A percentile compares a stretch with the other conserved stretches of the same genome.
Conservation (phyloP, 2,113 vertebrate species). For the Leptobrachium leishanense region DNA sequence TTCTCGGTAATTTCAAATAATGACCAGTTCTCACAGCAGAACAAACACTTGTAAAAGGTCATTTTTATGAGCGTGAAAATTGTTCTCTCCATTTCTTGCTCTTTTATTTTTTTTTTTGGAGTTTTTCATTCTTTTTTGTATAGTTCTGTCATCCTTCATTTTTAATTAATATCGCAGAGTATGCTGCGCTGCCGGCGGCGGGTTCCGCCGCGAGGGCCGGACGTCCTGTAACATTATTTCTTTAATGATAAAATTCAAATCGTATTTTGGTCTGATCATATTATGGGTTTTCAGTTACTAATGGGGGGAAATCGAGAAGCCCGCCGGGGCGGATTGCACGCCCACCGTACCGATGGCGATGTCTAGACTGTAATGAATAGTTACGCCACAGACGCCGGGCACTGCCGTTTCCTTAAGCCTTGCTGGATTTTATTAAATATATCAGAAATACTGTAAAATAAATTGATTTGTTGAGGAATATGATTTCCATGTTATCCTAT, state of each 20-base stretch:
- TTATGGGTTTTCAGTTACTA: conserved; percentile 52
- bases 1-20: conserved; percentile 65
- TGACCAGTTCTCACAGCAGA: conserved; percentile 62
- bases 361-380: conserved; percentile 26
- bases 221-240: conserved; percentile 67
- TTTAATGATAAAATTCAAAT: conserved; percentile 67
- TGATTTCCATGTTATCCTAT: too few relatives aligned
- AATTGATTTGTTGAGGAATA: too few relatives aligned
- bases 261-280: conserved; percentile 48
- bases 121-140: conserved; percentile 52
- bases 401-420: conserved; percentile 7
- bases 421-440: background rate
- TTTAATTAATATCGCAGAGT: conserved; percentile 72
- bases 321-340: conserved; percentile 19
- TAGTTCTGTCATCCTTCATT: conserved; percentile 67
- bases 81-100: conserved; percentile 57
- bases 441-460: too few relatives aligned
- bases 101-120: conserved; percentile 51
- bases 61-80: conserved; percentile 59
- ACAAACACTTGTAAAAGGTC: conserved; percentile 71
- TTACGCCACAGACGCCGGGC: background rate
- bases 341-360: conserved; percentile 45
- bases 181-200: conserved; percentile 55
- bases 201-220: conserved; percentile 60
- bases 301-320: conserved; percentile 33